Evolutionary conservation across 2,888 invertebrate species (phyloP).

Genomic region (Vesta saturnalis): DNA sequence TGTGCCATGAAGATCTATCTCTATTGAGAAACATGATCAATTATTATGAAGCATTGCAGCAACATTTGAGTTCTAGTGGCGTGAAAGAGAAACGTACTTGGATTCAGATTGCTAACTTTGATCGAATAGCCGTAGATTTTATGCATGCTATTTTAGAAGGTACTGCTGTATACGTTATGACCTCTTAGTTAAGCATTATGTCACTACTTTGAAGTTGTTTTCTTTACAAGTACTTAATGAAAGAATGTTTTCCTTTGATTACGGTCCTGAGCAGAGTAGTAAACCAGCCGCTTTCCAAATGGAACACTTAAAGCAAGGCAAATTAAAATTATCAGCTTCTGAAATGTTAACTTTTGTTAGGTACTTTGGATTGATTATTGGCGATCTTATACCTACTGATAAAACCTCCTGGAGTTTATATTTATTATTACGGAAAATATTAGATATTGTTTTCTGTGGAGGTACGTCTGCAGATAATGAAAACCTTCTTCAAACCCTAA

Average conservation of each 20-base stretch:
- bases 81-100: slow-evolving; percentile 20
- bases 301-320: slow-evolving; percentile 30
- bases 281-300: slow-evolving; percentile 2
- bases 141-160: slow-evolving; percentile 40
- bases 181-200: neutral
- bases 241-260: slow-evolving; percentile 5
- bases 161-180: neutral
- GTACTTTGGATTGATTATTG: slow-evolving; percentile 46
- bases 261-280: neutral
- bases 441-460: slow-evolving; percentile 39
- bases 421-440: slow-evolving; percentile 43
- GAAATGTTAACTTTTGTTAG: slow-evolving; percentile 46
- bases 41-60: neutral
- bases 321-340: slow-evolving; percentile 41
- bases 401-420: slow-evolving; percentile 45
- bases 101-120: slow-evolving; percentile 15
- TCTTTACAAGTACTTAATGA: neutral
- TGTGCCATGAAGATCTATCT: neutral
- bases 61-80: slow-evolving; percentile 19
- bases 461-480: neutral
- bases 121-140: slow-evolving; percentile 40
- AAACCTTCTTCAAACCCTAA: neutral
- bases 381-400: slow-evolving; percentile 45
- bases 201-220: neutral
- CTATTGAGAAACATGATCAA: slow-evolving; percentile 9